These are phyloP conservation scores for Chelonus formosanus DNA, from an alignment of 2,888 invertebrate genomes.

Conservation along the genomic window DNA sequence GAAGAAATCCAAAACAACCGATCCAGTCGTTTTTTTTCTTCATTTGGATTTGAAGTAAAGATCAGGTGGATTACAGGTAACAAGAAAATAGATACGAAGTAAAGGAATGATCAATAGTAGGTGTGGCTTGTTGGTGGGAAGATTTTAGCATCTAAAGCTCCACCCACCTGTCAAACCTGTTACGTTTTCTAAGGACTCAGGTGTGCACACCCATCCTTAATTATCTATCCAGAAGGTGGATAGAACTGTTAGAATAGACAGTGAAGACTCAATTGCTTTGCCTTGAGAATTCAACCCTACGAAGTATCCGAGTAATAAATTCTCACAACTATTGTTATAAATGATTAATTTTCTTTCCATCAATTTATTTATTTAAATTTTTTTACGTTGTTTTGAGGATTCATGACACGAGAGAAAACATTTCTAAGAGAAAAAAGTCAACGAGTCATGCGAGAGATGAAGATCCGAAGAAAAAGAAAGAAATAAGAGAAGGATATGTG, in stretches of 20 bases:
- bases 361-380: background rate
- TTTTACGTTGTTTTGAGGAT: slow-evolving; percentile 6
- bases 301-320: too few species aligned
- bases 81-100: slow-evolving; percentile 12
- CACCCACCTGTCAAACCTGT: slow-evolving; percentile 50
- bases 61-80: slow-evolving; percentile 16
- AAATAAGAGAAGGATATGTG: slow-evolving; percentile 13
- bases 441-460: slow-evolving; percentile 26
- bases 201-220: slow-evolving; percentile 38
- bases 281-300: too few species aligned
- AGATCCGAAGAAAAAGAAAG: slow-evolving; percentile 22
- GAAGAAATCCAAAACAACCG: too few species aligned
- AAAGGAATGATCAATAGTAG: slow-evolving; percentile 45
- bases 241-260: slow-evolving; percentile 1
- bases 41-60: background rate
- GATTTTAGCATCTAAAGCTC: slow-evolving; percentile 41
- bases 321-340: too few species aligned
- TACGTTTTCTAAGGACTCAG: slow-evolving; percentile 36
- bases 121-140: slow-evolving; percentile 45
- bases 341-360: too few species aligned
- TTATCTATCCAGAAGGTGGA: background rate
- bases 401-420: slow-evolving; percentile 21
- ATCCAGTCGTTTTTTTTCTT: background rate
- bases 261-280: too few species aligned
- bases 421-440: slow-evolving; percentile 17